A percentile compares a stretch with the other conserved stretches of the same genome.
These are phyloP conservation scores for Nephila pilipes DNA, from an alignment of 1,140 invertebrate species.

Conservation along the genomic window DNA sequence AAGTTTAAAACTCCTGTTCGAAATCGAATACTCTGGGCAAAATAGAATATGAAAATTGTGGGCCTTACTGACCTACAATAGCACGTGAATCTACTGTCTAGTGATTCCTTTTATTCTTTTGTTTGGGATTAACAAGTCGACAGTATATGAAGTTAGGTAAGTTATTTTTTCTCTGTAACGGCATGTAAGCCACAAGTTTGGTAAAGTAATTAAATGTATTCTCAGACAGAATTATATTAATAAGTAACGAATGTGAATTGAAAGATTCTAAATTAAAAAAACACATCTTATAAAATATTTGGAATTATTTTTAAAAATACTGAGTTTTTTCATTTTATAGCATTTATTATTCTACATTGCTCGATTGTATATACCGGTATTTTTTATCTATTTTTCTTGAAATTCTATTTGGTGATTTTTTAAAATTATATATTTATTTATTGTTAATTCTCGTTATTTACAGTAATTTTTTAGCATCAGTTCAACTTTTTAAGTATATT, in stretches of 20 bases:
- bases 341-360: too few relatives aligned
- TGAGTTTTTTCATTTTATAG: too few relatives aligned
- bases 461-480: too few relatives aligned
- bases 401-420: too few relatives aligned
- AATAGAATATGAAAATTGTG: background rate
- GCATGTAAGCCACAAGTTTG: background rate
- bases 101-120: background rate
- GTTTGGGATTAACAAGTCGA: background rate
- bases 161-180: background rate
- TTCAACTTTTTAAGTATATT: too few relatives aligned
- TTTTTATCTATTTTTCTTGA: too few relatives aligned
- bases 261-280: too few relatives aligned
- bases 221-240: background rate
- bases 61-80: constrained; percentile 4
- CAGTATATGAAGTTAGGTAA: background rate
- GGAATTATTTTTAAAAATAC: too few relatives aligned
- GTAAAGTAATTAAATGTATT: background rate
- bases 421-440: too few relatives aligned
- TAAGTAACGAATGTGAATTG: background rate
- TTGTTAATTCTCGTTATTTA: too few relatives aligned
- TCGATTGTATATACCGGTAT: too few relatives aligned
- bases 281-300: too few relatives aligned
- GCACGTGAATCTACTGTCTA: background rate
- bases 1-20: constrained; percentile 15
- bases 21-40: background rate